Evolutionary conservation across 1,140 invertebrate genomes (phyloP).

Genomic region (Monochamus saltuarius): DNA sequence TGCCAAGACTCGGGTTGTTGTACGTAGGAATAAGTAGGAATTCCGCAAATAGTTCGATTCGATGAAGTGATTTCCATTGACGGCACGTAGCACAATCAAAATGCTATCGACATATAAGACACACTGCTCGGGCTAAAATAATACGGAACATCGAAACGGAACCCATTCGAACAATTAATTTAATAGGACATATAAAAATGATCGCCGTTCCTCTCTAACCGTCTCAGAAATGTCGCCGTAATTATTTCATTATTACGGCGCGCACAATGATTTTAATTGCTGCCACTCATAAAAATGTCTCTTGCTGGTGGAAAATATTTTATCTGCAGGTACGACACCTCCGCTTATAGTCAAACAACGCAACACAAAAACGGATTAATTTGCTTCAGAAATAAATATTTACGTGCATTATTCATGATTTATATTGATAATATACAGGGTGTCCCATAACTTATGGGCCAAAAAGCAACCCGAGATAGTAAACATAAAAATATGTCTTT

Average conservation of each 20-base stretch:
- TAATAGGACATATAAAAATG: constrained; percentile 8
- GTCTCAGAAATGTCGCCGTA: neutral
- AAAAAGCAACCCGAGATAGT: too few relatives aligned
- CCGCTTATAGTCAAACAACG: too few relatives aligned
- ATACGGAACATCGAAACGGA: neutral
- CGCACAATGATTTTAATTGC: constrained; percentile 10
- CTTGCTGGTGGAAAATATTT: too few relatives aligned
- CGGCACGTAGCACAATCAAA: constrained; percentile 12
- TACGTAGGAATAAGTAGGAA: constrained; percentile 11
- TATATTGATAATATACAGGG: too few relatives aligned
- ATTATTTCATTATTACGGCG: constrained; percentile 10
- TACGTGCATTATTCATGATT: too few relatives aligned
- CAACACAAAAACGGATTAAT: too few relatives aligned
- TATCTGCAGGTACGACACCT: too few relatives aligned
- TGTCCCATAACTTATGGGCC: too few relatives aligned
- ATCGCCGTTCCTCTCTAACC: constrained; percentile 8
- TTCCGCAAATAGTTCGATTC: constrained; percentile 9
- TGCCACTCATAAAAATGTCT: neutral
- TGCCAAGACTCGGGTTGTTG: constrained; percentile 5
- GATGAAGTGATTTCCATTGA: constrained; percentile 8
- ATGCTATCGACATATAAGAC: neutral
- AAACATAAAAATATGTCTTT: too few relatives aligned
- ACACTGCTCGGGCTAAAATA: neutral
- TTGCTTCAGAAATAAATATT: too few relatives aligned
- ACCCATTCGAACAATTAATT: constrained; percentile 11